These are phyloP conservation scores for Caracal caracal DNA, from an alignment of 2,113 vertebrate species.

Conservation along the genomic window DNA sequence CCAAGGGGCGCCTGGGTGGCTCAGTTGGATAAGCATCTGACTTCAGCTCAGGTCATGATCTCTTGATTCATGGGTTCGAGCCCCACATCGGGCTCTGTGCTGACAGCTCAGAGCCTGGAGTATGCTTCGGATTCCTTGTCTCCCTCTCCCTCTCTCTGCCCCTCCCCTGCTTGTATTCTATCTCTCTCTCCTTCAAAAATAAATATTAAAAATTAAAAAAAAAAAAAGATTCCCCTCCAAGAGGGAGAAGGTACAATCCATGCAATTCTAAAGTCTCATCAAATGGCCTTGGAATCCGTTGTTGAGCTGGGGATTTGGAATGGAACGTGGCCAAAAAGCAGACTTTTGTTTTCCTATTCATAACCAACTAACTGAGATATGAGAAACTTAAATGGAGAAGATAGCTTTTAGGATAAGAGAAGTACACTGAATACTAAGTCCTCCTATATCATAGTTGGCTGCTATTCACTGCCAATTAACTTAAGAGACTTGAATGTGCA, in stretches of 20 bases:
- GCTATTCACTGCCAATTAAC: background rate
- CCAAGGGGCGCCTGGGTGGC: background rate
- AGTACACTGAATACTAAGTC: background rate
- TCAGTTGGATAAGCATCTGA: too few species aligned
- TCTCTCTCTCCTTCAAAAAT: too few species aligned
- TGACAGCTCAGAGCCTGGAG: too few species aligned
- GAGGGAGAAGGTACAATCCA: background rate
- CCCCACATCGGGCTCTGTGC: too few species aligned
- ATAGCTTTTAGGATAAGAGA: background rate
- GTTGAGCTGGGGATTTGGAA: rapidly evolving
- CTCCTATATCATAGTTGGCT: background rate
- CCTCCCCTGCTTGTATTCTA: too few species aligned
- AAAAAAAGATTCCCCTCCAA: background rate
- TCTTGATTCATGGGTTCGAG: too few species aligned
- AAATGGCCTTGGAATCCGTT: background rate
- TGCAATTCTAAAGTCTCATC: background rate
- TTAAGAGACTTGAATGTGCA: background rate
- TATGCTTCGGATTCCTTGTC: too few species aligned
- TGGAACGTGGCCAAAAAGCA: background rate
- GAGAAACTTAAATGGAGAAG: background rate
- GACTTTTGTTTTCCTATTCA: background rate
- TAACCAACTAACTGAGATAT: background rate
- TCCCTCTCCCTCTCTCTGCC: too few species aligned
- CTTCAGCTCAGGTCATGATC: too few species aligned
- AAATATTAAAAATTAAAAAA: too few species aligned